A percentile compares a stretch with the other conserved stretches of the same genome.
Evolutionary conservation across 1,140 invertebrate genomes (phyloP).

Genomic region (Littorina saxatilis): DNA sequence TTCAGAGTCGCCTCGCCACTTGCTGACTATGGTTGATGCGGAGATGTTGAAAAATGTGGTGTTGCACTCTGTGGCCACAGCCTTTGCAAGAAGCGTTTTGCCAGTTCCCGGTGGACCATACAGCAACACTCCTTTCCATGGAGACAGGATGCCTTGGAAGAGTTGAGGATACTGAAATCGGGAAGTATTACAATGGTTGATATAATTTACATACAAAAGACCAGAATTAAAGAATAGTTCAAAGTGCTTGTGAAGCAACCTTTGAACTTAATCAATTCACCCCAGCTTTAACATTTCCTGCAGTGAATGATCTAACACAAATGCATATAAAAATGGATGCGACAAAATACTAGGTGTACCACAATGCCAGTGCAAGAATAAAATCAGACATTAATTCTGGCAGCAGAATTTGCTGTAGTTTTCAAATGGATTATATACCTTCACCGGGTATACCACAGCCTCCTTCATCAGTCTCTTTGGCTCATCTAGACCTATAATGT

Average conservation of each 20-base stretch:
- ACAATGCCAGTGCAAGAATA: no score
- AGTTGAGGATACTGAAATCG: slow-evolving; percentile 86
- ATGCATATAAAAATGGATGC: background rate
- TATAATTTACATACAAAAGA: no score
- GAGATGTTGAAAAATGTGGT: slow-evolving; percentile 96
- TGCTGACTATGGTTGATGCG: slow-evolving; percentile 90
- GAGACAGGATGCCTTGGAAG: slow-evolving; percentile 86
- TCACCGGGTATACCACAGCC: slow-evolving; percentile 89
- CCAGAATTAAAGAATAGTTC: no score
- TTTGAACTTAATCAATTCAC: no score
- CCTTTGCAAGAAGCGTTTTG: slow-evolving; percentile 92
- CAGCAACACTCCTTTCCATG: slow-evolving; percentile 90
- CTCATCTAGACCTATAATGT: slow-evolving; percentile 78
- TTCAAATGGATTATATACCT: no score
- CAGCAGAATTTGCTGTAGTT: no score
- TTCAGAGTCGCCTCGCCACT: slow-evolving; percentile 97
- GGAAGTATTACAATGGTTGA: slow-evolving; percentile 36
- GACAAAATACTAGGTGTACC: background rate
- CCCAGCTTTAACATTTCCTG: no score
- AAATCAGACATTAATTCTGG: no score
- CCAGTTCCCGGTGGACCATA: slow-evolving; percentile 91
- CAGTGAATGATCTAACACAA: background rate
- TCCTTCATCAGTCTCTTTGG: slow-evolving; percentile 83
- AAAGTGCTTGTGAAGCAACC: no score
- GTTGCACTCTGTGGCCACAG: slow-evolving; percentile 88